Base-by-base conservation (phyloP, 2,797 vertebrate species). In the Melanotaenia nigrans region DNA sequence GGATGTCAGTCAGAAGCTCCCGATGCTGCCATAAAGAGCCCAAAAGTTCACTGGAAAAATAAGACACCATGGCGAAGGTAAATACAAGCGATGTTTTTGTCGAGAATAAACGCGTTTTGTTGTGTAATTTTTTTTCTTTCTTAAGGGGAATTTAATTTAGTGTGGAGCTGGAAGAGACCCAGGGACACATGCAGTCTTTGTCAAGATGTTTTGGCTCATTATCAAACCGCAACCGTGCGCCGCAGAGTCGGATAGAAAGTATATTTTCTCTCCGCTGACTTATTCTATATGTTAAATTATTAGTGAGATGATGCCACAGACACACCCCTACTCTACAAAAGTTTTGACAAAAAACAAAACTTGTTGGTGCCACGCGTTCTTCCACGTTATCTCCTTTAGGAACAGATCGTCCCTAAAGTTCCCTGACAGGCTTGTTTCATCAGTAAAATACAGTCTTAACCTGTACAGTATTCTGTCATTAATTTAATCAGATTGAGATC, bases 31-130 rank as follows among this genome's bases (percentile, higher is more conserved):
- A 85, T 61, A 67, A 28, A 79, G 69, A 73, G 33, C 60, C 75
- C 9, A 74, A 85, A 82, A 73, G 61, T 58, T 25, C 14, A 4
- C 89, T 32, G 40, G 7, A 13, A 36, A 51, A 69, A 18, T 2
- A 35, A 3, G 11, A 61, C 73, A 85, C 76, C 30, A 92, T 92
- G 93, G 60, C 56, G 0, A 78, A 69, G 92, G 88, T 90, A 82
- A 81, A n/a, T 5, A 32, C 1, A 11, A 0, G 0, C 4, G 1
- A 13, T 7, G 20, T 11, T 25, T 42, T 11, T 33, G 40, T 20
- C 10, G 0, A 32, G 1, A 5, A 8, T 4, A 24, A 1, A 1
- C 5, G n/a, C 14, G 22, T 45, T 32, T 7, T 0, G 12, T 0
- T 33, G 28, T n/a, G 53, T 20, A 28, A 1, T 1, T 4, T 16